phyloP scores from a whole-genome alignment of 2,888 invertebrate genomes.

The Mimumesa dahlbomi region DNA sequence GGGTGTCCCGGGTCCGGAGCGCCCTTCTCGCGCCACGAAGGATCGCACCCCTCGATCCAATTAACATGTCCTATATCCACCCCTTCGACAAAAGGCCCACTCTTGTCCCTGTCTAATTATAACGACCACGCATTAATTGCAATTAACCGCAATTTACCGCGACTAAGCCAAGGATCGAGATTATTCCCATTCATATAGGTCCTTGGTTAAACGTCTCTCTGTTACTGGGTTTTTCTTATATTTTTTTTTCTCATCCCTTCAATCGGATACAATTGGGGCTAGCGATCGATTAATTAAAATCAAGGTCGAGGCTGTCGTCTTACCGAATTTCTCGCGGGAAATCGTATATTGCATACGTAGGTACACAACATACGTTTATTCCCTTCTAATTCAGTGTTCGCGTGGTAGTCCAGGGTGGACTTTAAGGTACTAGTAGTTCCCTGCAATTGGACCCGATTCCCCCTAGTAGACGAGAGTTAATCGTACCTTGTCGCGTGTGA shows the following conservation, averaged over 20 bases:
- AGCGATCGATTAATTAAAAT: not conserved
- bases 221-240: too few relatives aligned
- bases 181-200: not conserved
- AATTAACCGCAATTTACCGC: constrained; percentile 50
- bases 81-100: constrained; percentile 30
- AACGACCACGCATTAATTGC: constrained; percentile 49
- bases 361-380: too few relatives aligned
- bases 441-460: too few relatives aligned
- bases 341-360: too few relatives aligned
- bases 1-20: constrained; percentile 44
- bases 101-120: constrained; percentile 43
- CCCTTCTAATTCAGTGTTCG: too few relatives aligned
- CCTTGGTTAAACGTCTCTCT: not conserved
- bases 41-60: constrained; percentile 46
- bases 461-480: too few relatives aligned
- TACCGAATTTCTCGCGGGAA: too few relatives aligned
- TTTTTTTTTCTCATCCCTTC: not conserved
- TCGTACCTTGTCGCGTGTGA: too few relatives aligned
- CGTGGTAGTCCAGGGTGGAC: too few relatives aligned
- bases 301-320: not conserved
- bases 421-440: too few relatives aligned
- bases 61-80: constrained; percentile 45
- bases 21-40: constrained; percentile 14
- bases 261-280: not conserved
- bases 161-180: not conserved